These are phyloP conservation scores for Lates calcarifer DNA, from an alignment of 2,113 vertebrate species.

Conservation along the genomic window DNA sequence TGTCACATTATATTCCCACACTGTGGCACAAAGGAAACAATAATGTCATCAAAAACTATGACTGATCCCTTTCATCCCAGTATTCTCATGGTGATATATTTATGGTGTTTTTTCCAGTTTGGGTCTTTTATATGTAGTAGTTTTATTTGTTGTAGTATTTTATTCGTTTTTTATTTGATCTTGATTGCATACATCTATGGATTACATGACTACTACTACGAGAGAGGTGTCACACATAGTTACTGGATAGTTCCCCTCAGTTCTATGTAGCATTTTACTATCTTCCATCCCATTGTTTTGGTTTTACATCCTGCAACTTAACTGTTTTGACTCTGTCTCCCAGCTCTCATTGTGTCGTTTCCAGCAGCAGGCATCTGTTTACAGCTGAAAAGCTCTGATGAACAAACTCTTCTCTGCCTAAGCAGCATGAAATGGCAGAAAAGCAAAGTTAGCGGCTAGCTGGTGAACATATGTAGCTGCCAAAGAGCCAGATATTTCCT, in stretches of 20 bases:
- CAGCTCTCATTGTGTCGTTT: no score
- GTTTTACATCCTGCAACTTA: not conserved
- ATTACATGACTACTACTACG: not conserved
- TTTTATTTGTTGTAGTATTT: no score
- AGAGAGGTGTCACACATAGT: not conserved
- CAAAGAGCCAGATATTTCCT: not conserved
- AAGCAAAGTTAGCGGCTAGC: no score
- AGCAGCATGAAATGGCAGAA: no score
- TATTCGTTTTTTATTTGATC: no score
- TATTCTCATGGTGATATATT: not conserved
- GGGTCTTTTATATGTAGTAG: not conserved
- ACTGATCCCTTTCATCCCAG: not conserved
- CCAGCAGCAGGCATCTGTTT: no score
- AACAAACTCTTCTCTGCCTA: no score
- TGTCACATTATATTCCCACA: constrained; percentile 28
- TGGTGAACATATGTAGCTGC: not conserved
- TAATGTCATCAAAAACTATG: not conserved
- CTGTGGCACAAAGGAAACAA: constrained; percentile 17
- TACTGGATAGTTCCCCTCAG: not conserved
- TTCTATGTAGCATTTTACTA: not conserved
- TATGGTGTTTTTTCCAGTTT: not conserved
- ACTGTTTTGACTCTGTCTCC: not conserved
- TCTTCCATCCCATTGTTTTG: constrained; percentile 7
- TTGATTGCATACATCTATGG: no score
- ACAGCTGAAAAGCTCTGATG: no score